Evolutionary conservation across 2,113 vertebrate species (phyloP), one percentile per base, ranked within the genome.

Genomic region (Petroica traversi): DNA sequence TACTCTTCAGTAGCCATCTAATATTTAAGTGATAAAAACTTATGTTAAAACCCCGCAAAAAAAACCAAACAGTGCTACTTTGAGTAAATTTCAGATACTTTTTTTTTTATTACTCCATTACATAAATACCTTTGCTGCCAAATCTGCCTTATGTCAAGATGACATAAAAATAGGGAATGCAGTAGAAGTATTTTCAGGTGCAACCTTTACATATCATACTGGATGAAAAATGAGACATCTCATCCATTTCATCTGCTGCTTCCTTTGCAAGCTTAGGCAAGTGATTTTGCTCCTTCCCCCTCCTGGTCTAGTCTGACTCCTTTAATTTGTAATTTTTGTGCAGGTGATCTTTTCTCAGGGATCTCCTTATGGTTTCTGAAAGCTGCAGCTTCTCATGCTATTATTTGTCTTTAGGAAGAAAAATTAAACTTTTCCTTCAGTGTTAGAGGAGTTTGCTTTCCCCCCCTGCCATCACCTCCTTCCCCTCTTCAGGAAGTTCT

Each of bases 171-270:
- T 43, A 78, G 34, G 68, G n/a, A 85, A 81, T 36, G 41, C 15
- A 52, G 34, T 33, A 83, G 8, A 88, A 82, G 57, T 79, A 41
- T 79, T 95, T 93, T 87, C 89, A 95, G 62, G 81, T 72, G 88
- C 69, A 89, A 82, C 23, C 22, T 8, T 45, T 89, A n/a, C 48
- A 8, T 40, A 43, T 72, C 1, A 4, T 63, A 24, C 25, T 29
- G 41, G 61, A 57, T 61, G 45, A 89, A 88, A 68, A 1, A 4
- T 19, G 24, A 89, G 55, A 41, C 9, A 33, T 9, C 49, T 57
- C 52, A 81, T 46, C 64, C 24, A n/a, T 52, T 75, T 71, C 6
- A 23, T 52, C 31, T 3, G 2, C 61, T 61, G 22, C 52, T 89
- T 87, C 19, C 40, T 75, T 52, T 1, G 0, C 34, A 81, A 78